A percentile compares a stretch with the other conserved stretches of the same genome.
These are phyloP conservation scores for Globicephala melas DNA, from an alignment of 2,113 vertebrate species.

Conservation along the genomic window DNA sequence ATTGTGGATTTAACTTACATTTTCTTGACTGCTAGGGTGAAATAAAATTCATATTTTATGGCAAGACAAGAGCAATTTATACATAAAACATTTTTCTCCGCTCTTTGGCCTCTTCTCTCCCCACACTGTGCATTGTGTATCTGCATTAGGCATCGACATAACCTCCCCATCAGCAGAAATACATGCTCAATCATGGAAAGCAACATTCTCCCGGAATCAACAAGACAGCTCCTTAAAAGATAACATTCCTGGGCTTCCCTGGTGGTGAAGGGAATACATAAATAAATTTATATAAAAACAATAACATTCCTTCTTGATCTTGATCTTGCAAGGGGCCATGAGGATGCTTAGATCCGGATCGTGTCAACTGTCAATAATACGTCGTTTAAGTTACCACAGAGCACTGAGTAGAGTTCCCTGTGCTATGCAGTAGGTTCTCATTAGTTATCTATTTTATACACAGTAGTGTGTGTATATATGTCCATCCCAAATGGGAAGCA, in stretches of 20 bases:
- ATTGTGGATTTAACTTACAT: not conserved
- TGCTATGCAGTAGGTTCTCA: too few relatives aligned
- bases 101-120: not conserved
- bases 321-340: not conserved
- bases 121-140: not conserved
- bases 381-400: too few relatives aligned
- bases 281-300: too few relatives aligned
- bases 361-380: not conserved
- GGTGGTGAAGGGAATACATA: too few relatives aligned
- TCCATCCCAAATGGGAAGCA: too few relatives aligned
- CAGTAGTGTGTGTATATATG: too few relatives aligned
- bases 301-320: not conserved
- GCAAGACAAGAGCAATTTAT: not conserved
- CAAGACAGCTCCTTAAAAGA: not conserved
- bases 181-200: not conserved
- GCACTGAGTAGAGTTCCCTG: too few relatives aligned
- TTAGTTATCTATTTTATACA: too few relatives aligned
- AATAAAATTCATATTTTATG: not conserved
- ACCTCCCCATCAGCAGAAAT: not conserved
- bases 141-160: not conserved
- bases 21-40: not conserved
- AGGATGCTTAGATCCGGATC: not conserved
- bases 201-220: not conserved
- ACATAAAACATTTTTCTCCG: not conserved
- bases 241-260: not conserved